Percentiles rank a stretch among this genome's conserved stretches.
Evolutionary conservation across 2,797 vertebrate genomes (phyloP).

Genomic region (Aphelocoma californica): DNA sequence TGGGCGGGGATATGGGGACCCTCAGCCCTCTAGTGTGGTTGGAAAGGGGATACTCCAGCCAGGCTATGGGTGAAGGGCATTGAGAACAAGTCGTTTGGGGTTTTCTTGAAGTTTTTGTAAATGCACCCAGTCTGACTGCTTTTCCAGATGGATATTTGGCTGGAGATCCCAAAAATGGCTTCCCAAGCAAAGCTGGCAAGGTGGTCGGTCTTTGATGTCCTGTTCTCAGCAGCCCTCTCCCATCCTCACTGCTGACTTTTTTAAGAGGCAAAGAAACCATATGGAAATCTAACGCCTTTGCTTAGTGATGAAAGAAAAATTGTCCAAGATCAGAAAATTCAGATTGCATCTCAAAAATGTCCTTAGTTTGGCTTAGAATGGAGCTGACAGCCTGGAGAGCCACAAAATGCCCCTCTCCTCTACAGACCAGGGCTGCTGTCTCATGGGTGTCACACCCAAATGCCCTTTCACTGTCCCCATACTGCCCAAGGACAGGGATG

Average conservation of each 20-base stretch:
- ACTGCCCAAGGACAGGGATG: neutral
- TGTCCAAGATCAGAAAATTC: neutral
- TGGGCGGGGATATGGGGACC: neutral
- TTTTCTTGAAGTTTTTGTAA: neutral
- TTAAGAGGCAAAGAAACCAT: neutral
- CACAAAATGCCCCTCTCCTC: neutral
- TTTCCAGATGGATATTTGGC: neutral
- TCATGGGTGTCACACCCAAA: neutral
- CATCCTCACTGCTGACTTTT: neutral
- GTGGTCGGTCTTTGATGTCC: neutral
- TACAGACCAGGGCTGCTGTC: neutral
- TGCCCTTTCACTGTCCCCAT: neutral
- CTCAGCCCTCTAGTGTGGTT: fast-evolving
- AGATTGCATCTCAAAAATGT: neutral
- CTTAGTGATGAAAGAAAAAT: neutral
- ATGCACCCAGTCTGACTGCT: neutral
- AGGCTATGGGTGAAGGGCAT: neutral
- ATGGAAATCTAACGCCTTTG: neutral
- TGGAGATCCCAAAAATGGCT: neutral
- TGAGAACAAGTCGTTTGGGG: neutral
- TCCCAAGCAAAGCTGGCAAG: neutral
- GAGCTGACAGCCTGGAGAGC: neutral
- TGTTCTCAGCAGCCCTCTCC: neutral
- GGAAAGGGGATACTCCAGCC: neutral
- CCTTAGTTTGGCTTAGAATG: neutral